Evolutionary conservation across 2,113 vertebrate genomes (phyloP).

Genomic region (Thalassoma bifasciatum): DNA sequence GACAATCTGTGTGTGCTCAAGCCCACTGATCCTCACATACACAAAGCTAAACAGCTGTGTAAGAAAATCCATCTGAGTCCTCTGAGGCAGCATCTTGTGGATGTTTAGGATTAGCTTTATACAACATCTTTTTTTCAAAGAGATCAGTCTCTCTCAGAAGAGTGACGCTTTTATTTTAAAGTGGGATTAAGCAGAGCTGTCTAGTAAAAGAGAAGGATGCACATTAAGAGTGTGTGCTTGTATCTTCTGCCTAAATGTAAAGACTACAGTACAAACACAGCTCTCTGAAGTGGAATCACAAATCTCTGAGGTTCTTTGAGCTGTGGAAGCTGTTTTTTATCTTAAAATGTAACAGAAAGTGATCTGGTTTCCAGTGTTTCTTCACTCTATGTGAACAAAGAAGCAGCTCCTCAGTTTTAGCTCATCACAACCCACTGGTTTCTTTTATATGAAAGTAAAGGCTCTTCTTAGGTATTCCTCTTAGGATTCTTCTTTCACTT

Average conservation of each 20-base stretch:
- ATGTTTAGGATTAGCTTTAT: conserved; percentile 36
- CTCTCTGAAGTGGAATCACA: conserved; percentile 25
- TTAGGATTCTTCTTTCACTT: neutral
- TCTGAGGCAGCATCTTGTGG: conserved; percentile 10
- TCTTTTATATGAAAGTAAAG: no score
- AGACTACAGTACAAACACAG: neutral
- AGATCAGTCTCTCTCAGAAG: conserved; percentile 33
- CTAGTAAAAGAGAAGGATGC: no score
- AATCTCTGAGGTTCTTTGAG: no score
- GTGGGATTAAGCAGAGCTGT: conserved; percentile 18
- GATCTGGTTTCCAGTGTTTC: neutral
- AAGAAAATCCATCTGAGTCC: neutral
- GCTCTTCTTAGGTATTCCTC: neutral
- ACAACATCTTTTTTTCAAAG: conserved; percentile 31
- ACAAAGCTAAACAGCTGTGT: neutral
- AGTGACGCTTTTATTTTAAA: conserved; percentile 20
- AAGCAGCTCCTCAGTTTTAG: conserved; percentile 14
- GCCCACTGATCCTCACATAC: neutral
- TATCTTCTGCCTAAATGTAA: neutral
- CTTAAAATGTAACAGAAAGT: no score
- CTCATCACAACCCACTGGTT: no score
- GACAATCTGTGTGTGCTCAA: neutral
- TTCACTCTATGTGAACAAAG: neutral
- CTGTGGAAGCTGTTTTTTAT: no score
- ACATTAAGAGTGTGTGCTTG: neutral